A percentile compares a stretch with the other conserved stretches of the same genome.
These are phyloP conservation scores for Epicampocera succincta DNA, from an alignment of 2,888 invertebrate species.

Conservation along the genomic window DNA sequence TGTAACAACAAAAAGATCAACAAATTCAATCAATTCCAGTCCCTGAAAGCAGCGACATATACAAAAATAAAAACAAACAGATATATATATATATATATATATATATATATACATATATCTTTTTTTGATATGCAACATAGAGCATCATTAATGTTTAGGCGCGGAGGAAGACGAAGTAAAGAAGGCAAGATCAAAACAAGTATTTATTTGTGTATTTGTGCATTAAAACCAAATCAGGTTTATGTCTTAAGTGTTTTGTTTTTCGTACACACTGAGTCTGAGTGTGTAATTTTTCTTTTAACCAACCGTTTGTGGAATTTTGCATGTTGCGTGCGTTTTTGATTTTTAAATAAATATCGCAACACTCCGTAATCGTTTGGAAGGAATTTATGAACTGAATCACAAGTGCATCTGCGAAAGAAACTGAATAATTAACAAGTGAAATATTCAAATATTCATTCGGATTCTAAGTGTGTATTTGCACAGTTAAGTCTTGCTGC, in stretches of 20 bases:
- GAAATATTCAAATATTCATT: conserved; percentile 58
- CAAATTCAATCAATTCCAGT: neutral
- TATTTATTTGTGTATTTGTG: conserved; percentile 47
- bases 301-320: conserved; percentile 59
- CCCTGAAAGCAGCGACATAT: no score
- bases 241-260: conserved; percentile 72
- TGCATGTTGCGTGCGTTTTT: conserved; percentile 22
- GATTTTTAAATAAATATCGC: conserved; percentile 43
- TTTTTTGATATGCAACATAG: no score
- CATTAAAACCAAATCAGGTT: conserved; percentile 70
- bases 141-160: conserved; percentile 38
- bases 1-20: conserved; percentile 22
- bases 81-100: neutral
- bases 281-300: conserved; percentile 5
- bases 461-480: neutral
- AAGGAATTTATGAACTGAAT: conserved; percentile 55
- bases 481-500: neutral
- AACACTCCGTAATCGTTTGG: conserved; percentile 31
- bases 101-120: neutral
- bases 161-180: neutral
- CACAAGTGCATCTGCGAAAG: conserved; percentile 48
- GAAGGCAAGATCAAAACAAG: conserved; percentile 48
- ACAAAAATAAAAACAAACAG: no score
- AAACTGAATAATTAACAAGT: conserved; percentile 42
- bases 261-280: conserved; percentile 36